Conservation (phyloP, 2,113 vertebrate species). For the Varanus salvator region DNA sequence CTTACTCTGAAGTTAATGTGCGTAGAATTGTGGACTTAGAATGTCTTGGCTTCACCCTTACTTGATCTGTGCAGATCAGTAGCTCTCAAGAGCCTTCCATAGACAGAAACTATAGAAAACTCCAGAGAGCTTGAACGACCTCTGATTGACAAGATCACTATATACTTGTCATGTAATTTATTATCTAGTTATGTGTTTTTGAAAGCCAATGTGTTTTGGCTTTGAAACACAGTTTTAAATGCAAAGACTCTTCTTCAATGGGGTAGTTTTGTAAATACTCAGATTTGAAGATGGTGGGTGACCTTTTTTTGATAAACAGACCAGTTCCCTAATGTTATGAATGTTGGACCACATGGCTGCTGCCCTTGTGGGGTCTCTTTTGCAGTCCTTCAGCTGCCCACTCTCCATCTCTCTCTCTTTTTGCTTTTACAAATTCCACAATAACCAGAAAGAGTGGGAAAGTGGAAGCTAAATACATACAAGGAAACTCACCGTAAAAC, state of each 20-base stretch:
- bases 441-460: slow-evolving; percentile 32
- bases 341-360: slow-evolving; percentile 9
- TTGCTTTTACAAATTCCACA: slow-evolving; percentile 48
- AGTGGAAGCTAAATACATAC: slow-evolving; percentile 52
- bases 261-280: slow-evolving; percentile 6
- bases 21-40: background rate
- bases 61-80: slow-evolving; percentile 37
- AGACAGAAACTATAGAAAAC: slow-evolving; percentile 40
- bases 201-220: slow-evolving; percentile 49
- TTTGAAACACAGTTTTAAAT: slow-evolving; percentile 56
- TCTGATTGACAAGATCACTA: slow-evolving; percentile 37
- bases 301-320: slow-evolving; percentile 48
- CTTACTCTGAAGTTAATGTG: background rate
- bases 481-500: slow-evolving; percentile 62
- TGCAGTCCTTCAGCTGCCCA: slow-evolving; percentile 34
- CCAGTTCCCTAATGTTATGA: slow-evolving; percentile 32
- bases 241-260: slow-evolving; percentile 51
- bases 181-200: slow-evolving; percentile 57
- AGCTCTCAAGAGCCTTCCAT: slow-evolving; percentile 29
- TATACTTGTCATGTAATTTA: slow-evolving; percentile 58
- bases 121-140: slow-evolving; percentile 35
- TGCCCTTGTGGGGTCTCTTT: background rate
- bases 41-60: background rate
- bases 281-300: slow-evolving; percentile 25
- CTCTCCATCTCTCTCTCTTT: background rate